Percentiles rank a stretch among this genome's conserved stretches.
Evolutionary conservation across 35 echinoderm and acorn worm genomes (phyloP).

Genomic region (Stichopus chloronotus): DNA sequence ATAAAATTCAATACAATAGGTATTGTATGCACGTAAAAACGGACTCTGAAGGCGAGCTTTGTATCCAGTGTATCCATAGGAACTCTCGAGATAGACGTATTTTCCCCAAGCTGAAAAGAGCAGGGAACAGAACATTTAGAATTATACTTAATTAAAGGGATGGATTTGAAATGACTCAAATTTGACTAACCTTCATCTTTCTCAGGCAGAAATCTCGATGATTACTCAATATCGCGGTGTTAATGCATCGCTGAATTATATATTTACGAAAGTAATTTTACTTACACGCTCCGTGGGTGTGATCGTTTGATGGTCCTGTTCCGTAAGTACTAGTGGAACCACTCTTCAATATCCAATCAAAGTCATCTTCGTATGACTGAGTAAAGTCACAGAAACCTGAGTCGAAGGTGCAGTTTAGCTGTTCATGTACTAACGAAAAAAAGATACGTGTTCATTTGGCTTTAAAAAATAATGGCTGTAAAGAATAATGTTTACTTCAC

Average conservation of each 20-base stretch:
- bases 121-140: neutral
- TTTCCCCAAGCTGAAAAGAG: slow-evolving; percentile 50
- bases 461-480: no score
- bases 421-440: neutral
- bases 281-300: neutral
- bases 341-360: slow-evolving; percentile 78
- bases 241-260: no score
- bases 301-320: slow-evolving; percentile 71
- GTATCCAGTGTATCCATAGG: slow-evolving; percentile 34
- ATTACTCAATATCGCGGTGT: no score
- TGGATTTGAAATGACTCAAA: no score
- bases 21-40: neutral
- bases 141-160: no score
- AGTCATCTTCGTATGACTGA: slow-evolving; percentile 69
- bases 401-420: slow-evolving; percentile 74
- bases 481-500: no score
- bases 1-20: slow-evolving; percentile 62
- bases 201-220: no score
- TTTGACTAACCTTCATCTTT: no score
- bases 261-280: neutral
- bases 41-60: slow-evolving; percentile 68
- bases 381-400: slow-evolving; percentile 64
- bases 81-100: slow-evolving; percentile 78
- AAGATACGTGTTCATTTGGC: no score
- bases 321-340: slow-evolving; percentile 56